Evolutionary conservation across 2,113 vertebrate genomes (phyloP).

Genomic region (Notiomystis cincta): DNA sequence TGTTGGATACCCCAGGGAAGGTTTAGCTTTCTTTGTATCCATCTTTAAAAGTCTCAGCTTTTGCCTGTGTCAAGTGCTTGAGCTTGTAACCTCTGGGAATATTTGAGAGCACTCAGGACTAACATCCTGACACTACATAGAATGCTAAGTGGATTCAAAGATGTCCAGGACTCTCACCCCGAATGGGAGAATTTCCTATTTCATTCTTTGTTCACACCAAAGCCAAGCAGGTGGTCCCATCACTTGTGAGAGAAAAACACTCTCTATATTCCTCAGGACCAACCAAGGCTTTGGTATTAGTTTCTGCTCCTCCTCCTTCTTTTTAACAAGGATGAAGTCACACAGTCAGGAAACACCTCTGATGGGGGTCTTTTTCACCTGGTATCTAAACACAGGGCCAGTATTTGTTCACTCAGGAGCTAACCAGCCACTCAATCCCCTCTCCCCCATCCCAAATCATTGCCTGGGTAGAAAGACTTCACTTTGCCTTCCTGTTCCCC

Average conservation of each 20-base stretch:
- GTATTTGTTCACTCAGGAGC: accelerated
- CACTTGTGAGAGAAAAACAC: not conserved
- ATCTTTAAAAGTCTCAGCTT: constrained; percentile 19
- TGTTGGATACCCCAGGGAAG: not conserved
- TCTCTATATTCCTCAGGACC: not conserved
- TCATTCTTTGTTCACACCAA: constrained; percentile 21
- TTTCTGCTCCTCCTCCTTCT: not conserved
- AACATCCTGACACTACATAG: not conserved
- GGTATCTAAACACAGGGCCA: not conserved
- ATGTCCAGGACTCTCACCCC: constrained; percentile 8
- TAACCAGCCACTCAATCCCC: not conserved
- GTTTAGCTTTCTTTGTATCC: constrained; percentile 9
- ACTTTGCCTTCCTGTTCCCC: not conserved
- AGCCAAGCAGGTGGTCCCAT: not conserved
- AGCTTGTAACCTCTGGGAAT: constrained; percentile 35
- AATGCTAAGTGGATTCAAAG: constrained; percentile 46
- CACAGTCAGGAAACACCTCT: not conserved
- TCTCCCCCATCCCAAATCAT: not conserved
- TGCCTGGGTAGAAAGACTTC: not conserved
- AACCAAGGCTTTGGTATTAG: not conserved
- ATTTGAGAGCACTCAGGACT: constrained; percentile 56
- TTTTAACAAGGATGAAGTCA: not conserved
- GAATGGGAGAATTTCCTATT: constrained; percentile 4
- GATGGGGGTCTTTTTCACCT: not conserved
- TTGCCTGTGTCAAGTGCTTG: constrained; percentile 13